Evolutionary conservation across 2,797 vertebrate genomes (phyloP).

Genomic region (Melanotaenia nigrans): DNA sequence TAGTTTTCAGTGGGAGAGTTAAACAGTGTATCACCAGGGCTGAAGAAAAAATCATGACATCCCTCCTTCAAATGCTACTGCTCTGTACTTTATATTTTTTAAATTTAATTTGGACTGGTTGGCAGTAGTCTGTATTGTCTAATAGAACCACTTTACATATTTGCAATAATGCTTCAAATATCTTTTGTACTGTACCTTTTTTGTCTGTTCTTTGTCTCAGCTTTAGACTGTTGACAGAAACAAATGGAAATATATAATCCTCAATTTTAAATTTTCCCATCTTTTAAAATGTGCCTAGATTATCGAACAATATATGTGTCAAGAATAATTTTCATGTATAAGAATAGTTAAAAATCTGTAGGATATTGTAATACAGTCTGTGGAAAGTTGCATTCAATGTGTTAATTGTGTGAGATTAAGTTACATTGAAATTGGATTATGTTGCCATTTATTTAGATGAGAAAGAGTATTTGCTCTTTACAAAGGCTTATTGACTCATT

Average conservation of each 20-base stretch:
- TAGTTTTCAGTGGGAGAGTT: constrained; percentile 3
- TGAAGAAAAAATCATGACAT: constrained; percentile 44
- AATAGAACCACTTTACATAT: constrained; percentile 37
- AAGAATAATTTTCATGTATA: constrained; percentile 44
- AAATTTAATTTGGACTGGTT: constrained; percentile 30
- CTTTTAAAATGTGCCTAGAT: constrained; percentile 58
- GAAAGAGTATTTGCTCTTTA: background rate
- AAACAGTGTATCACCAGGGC: background rate
- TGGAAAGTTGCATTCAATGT: constrained; percentile 43
- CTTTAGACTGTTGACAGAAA: constrained; percentile 43
- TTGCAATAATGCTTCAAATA: constrained; percentile 31
- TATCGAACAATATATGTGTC: constrained; percentile 56
- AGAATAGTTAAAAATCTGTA: constrained; percentile 35
- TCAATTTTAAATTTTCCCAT: constrained; percentile 2
- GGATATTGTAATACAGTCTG: constrained; percentile 30
- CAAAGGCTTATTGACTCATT: constrained; percentile 11
- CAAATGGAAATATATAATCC: constrained; percentile 28
- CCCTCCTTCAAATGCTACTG: constrained; percentile 35
- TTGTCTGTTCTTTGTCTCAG: constrained; percentile 30
- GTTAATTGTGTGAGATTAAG: constrained; percentile 55
- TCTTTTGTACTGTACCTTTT: constrained; percentile 57
- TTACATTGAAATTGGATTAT: constrained; percentile 36
- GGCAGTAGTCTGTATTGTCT: constrained; percentile 34
- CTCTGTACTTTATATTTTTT: constrained; percentile 1
- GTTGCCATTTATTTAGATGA: constrained; percentile 21